Conservation (phyloP, 2,888 invertebrate genomes). For the Prosopocoilus inquinatus region DNA sequence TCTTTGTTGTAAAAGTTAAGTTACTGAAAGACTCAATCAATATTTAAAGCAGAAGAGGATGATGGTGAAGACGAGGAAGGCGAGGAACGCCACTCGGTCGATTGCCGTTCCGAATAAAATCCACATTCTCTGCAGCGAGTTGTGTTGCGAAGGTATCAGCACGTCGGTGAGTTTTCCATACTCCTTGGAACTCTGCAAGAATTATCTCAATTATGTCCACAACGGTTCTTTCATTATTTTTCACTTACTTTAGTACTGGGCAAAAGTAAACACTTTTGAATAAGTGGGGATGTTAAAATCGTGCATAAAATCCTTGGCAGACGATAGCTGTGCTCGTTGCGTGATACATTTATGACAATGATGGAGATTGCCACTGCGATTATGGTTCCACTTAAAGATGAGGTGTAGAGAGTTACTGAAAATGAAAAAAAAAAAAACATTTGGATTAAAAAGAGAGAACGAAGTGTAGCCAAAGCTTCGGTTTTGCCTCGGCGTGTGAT, state of each 20-base stretch:
- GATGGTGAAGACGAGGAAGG: constrained; percentile 30
- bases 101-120: constrained; percentile 39
- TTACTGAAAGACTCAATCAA: too few relatives aligned
- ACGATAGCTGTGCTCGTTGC: constrained; percentile 33
- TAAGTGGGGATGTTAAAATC: constrained; percentile 34
- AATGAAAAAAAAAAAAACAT: constrained; percentile 19
- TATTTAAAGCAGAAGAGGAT: neutral
- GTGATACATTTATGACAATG: constrained; percentile 41
- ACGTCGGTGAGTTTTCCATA: constrained; percentile 37
- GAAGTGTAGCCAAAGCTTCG: too few relatives aligned
- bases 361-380: constrained; percentile 38
- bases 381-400: constrained; percentile 35
- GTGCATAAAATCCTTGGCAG: constrained; percentile 37
- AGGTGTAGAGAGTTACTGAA: constrained; percentile 44
- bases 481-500: too few relatives aligned
- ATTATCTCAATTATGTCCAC: neutral
- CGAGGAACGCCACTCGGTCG: constrained; percentile 40
- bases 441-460: too few relatives aligned
- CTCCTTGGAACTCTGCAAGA: constrained; percentile 35
- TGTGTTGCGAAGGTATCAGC: constrained; percentile 24
- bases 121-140: constrained; percentile 40
- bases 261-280: constrained; percentile 37
- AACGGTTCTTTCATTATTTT: neutral
- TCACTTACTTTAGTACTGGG: constrained; percentile 38
- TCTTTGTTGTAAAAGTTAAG: neutral